phyloP scores from a whole-genome alignment of 2,888 invertebrate genomes.

The Nephrotoma appendiculata region DNA sequence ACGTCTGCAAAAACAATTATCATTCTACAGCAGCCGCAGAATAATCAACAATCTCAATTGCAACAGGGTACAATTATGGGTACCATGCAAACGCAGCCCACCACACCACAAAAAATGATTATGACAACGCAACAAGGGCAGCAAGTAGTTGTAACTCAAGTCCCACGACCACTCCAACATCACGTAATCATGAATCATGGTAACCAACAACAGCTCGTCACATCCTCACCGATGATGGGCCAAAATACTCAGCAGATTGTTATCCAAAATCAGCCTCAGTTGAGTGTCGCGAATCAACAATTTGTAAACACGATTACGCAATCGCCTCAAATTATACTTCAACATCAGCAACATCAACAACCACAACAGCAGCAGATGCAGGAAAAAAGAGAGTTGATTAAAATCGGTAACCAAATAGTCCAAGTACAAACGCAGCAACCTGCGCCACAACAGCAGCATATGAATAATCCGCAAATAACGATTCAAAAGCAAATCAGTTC shows the following conservation, averaged over 20 bases:
- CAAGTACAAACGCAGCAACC: conserved; percentile 10
- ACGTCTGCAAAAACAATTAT: conserved; percentile 54
- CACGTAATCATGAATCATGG: conserved; percentile 19
- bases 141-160: conserved; percentile 48
- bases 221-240: not conserved
- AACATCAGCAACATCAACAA: conserved; percentile 13
- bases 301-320: conserved; percentile 14
- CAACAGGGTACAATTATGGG: not conserved
- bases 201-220: conserved; percentile 12
- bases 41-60: conserved; percentile 15
- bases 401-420: conserved; percentile 10
- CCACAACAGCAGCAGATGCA: conserved; percentile 19
- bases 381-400: not conserved
- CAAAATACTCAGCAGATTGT: conserved; percentile 3
- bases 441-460: conserved; percentile 15
- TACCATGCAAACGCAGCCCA: conserved; percentile 8
- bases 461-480: conserved; percentile 10
- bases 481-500: not conserved
- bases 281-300: conserved; percentile 7
- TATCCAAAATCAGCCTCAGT: conserved; percentile 15
- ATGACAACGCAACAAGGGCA: conserved; percentile 50
- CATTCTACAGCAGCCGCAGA: conserved; percentile 44
- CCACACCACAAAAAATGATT: conserved; percentile 38
- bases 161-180: conserved; percentile 22
- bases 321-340: not conserved